Base-by-base conservation (phyloP, 2,797 vertebrate species). In the Chelidonichthys spinosus region DNA sequence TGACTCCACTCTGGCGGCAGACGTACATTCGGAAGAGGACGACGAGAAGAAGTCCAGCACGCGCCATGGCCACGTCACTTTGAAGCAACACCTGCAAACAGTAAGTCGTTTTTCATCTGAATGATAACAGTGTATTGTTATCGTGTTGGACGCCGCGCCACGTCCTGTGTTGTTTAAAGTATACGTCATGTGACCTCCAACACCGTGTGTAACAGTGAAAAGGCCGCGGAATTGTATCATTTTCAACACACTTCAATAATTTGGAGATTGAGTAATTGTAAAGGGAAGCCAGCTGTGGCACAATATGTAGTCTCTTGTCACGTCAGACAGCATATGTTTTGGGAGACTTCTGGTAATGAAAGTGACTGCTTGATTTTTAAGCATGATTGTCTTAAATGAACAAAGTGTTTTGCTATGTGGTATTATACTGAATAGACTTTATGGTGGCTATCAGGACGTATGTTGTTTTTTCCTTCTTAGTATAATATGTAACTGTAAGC, bases 111-210 rank as follows among this genome's bases (percentile, higher is more conserved):
- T 33, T 11, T 18, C 1, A 44, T 43, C 46, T 37, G 5, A 46
- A 6, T 11, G 7, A 17, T 7, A 4, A 47, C 2, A 3, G 7
- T 52, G 35, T 59, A 42, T 25, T 50, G 14, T 46, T 10, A 8
- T 49, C 14, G n/a, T 14, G 8, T 54, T 0, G n/a, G 63, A 6
- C 11, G 56, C 49, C 0, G 35, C 35, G 42, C 39, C 17, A 17
- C 39, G 6, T 36, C 14, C 13, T n/a, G 2, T 17, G 0, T 10
- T 2, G 0, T 10, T 2, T 47, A 9, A 58, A 60, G 10, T 14
- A 4, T 10, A 44, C 33, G 15, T 49, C 1, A 13, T 47, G 42
- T 18, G 50, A 62, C 14, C 7, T 14, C 7, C 33, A 25, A 25
- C 25, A 25, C 5, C 7, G n/a, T 14, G 3, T 64, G 52, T 63